These are phyloP conservation scores for Melinaea marsaeus DNA, from an alignment of 2,888 invertebrate genomes.

Conservation along the genomic window DNA sequence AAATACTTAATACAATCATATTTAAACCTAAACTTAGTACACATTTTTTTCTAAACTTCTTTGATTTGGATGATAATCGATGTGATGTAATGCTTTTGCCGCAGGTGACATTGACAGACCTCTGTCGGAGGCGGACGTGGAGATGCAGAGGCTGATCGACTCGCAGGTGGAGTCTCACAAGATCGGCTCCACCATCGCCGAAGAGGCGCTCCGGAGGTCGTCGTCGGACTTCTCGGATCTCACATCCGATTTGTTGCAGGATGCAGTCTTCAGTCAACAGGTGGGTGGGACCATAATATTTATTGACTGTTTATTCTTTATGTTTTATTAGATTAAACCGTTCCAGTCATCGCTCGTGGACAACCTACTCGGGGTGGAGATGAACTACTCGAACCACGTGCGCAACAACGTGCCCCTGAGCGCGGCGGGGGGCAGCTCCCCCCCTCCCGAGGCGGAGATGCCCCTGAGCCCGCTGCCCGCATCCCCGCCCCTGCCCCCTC, in stretches of 20 bases:
- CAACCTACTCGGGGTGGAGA: conserved; percentile 47
- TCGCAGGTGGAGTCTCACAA: conserved; percentile 89
- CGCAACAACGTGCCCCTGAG: conserved; percentile 61
- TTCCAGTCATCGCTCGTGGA: conserved; percentile 51
- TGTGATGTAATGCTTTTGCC: background rate
- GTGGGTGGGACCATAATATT: conserved; percentile 34
- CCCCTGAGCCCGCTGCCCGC: conserved; percentile 36
- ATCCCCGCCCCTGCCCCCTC: conserved; percentile 50
- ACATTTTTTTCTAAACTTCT: too few species aligned
- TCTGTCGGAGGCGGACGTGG: conserved; percentile 75
- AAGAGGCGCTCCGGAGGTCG: conserved; percentile 79
- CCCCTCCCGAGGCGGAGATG: conserved; percentile 50
- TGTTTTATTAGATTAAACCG: background rate
- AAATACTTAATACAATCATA: too few species aligned
- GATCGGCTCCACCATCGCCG: conserved; percentile 90
- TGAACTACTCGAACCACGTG: conserved; percentile 39
- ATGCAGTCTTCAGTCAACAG: conserved; percentile 52
- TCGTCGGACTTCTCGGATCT: conserved; percentile 48
- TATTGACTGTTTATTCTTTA: background rate
- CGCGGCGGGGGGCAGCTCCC: conserved; percentile 40
- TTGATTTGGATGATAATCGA: too few species aligned
- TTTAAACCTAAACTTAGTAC: too few species aligned
- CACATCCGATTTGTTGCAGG: conserved; percentile 53
- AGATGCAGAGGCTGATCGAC: conserved; percentile 84
- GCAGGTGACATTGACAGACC: conserved; percentile 16